Evolutionary conservation across 2,113 vertebrate genomes (phyloP), one percentile per base, ranked within the genome.

Genomic region (Puntigrus tetrazona): DNA sequence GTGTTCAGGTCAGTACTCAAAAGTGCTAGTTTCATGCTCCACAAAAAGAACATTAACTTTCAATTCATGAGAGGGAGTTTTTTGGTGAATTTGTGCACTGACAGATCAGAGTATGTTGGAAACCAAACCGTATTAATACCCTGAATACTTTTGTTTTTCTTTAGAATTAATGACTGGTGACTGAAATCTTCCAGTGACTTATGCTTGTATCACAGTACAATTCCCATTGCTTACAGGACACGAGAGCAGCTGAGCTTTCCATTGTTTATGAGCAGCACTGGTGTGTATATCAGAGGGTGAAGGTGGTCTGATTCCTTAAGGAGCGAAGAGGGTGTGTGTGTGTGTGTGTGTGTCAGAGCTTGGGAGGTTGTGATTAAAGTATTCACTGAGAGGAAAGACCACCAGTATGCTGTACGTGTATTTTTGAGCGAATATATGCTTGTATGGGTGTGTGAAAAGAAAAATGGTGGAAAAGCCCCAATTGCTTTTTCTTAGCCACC

Each of bases 251-350:
- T 63, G 76, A 50, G 50, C 45, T 73, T 86, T 84, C 87, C 87
- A 84, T 67, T 87, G 88, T 89, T 89, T 89, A 89, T 86, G 77
- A 47, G 25, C 29, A 55, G 36, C 22, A 38, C 63, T 74, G 61
- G 81, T 84, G 55, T 89, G 84, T 89, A 81, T 89, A 87, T 82
- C 81, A 89, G 81, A 87, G 77, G 65, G 34, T 84, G 86, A 87
- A 86, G 88, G 86, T 87, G 88, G 86, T 87, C 88, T 69, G 73
- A 78, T 75, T 87, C 78, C 73, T 87, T 74, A 84, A 83, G 38
- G 78, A 83, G 43, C 69, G 57, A 47, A 38, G 59, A 76, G 72
- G 29, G n/a, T n/a, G n/a, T n/a, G n/a, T n/a, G n/a, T n/a, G n/a
- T n/a, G n/a, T 38, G 82, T 78, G 82, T 82, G 57, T 76, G 43